Evolutionary conservation across 2,113 vertebrate genomes (phyloP).

Genomic region (Bos javanicus): DNA sequence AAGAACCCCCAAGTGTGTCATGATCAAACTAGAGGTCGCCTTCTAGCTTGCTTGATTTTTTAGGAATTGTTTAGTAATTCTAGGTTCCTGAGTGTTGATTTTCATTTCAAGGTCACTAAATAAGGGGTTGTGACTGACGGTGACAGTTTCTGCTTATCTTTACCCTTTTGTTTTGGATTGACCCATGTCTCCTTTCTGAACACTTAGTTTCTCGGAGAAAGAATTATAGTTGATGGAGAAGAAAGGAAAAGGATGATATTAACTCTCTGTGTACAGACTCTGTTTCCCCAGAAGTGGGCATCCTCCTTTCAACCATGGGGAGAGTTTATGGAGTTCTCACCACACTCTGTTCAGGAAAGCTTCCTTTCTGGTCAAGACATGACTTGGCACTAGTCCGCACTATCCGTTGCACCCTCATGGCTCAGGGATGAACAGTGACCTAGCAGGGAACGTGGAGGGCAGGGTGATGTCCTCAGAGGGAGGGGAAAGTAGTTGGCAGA

Average conservation of each 20-base stretch:
- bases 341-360: background rate
- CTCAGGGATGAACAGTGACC: background rate
- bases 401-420: background rate
- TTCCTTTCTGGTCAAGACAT: background rate
- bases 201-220: background rate
- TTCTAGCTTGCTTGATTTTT: background rate
- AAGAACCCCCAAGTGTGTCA: background rate
- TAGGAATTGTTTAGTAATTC: background rate
- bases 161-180: background rate
- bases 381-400: background rate
- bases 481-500: background rate
- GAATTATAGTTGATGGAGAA: background rate
- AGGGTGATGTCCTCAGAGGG: background rate
- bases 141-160: background rate
- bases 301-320: background rate
- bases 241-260: background rate
- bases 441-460: background rate
- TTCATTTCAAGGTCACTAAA: background rate
- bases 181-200: constrained; percentile 8
- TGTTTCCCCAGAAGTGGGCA: background rate
- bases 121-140: background rate
- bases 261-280: background rate
- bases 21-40: background rate
- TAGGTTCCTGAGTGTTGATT: background rate
- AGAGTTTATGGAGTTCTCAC: background rate